These are phyloP conservation scores for Sarcophaga variegata DNA, from an alignment of 2,888 invertebrate species.

Conservation along the genomic window DNA sequence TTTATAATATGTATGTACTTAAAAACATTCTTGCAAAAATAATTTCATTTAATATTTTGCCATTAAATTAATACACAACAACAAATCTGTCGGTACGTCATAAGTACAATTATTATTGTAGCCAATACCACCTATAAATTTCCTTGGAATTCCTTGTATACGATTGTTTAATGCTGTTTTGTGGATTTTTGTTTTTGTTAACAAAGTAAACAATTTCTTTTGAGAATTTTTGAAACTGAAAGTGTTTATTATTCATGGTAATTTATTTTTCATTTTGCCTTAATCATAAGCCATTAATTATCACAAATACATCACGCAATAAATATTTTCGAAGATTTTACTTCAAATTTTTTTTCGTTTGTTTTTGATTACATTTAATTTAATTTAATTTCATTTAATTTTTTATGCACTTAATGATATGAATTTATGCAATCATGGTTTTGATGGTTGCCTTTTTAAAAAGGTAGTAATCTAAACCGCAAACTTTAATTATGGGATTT, in stretches of 20 bases:
- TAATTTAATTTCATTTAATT: neutral
- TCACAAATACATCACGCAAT: slow-evolving; percentile 35
- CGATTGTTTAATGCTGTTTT: slow-evolving; percentile 12
- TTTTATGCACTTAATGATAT: neutral
- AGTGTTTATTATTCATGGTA: slow-evolving; percentile 40
- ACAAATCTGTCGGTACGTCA: too few relatives aligned
- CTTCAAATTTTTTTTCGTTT: neutral
- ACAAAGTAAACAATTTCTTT: slow-evolving; percentile 13
- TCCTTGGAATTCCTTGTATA: slow-evolving; percentile 8
- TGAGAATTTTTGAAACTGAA: slow-evolving; percentile 11
- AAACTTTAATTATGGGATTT: slow-evolving; percentile 18
- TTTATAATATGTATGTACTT: neutral
- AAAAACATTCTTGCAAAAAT: neutral
- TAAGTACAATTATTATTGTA: slow-evolving; percentile 2
- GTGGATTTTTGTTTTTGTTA: neutral
- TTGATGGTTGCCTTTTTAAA: slow-evolving; percentile 24
- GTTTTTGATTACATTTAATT: neutral
- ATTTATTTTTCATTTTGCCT: slow-evolving; percentile 17
- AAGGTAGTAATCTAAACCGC: neutral
- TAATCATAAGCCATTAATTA: slow-evolving; percentile 48
- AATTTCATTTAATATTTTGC: slow-evolving; percentile 10
- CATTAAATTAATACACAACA: slow-evolving; percentile 9
- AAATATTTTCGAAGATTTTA: neutral
- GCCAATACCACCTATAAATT: neutral
- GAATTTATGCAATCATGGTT: slow-evolving; percentile 1